Evolutionary conservation across 2,113 vertebrate genomes (phyloP).

Genomic region (Numida meleagris): DNA sequence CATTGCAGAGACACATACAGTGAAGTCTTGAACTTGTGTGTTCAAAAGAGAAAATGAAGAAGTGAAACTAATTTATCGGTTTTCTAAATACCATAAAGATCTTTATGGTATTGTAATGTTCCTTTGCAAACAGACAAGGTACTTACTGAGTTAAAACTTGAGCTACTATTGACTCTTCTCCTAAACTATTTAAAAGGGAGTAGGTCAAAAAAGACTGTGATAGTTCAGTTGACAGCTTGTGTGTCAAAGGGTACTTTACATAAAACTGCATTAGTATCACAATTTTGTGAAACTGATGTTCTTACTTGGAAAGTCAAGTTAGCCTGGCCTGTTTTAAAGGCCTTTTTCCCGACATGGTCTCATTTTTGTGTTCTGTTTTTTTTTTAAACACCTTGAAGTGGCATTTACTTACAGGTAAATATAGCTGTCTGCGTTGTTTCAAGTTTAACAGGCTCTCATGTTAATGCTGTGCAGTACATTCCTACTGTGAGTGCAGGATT

Average conservation of each 20-base stretch:
- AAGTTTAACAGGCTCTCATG: constrained; percentile 58
- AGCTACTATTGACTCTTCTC: constrained; percentile 69
- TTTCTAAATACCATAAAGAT: constrained; percentile 56
- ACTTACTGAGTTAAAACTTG: constrained; percentile 73
- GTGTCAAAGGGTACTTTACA: constrained; percentile 82
- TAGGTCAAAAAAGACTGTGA: constrained; percentile 75
- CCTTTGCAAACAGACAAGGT: constrained; percentile 73
- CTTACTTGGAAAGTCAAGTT: constrained; percentile 83
- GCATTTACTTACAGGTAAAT: constrained; percentile 67
- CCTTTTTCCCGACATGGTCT: constrained; percentile 69
- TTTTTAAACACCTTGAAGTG: constrained; percentile 64
- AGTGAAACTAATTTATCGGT: constrained; percentile 34
- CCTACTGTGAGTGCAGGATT: constrained; percentile 74
- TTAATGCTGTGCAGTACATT: constrained; percentile 70
- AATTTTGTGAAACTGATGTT: constrained; percentile 81
- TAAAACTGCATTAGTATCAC: constrained; percentile 76
- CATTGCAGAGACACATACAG: constrained; percentile 45
- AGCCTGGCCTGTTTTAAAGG: constrained; percentile 85
- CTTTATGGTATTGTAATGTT: constrained; percentile 59
- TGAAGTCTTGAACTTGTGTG: constrained; percentile 29
- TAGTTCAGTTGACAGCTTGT: constrained; percentile 74
- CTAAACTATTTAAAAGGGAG: constrained; percentile 47
- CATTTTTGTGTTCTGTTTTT: constrained; percentile 66
- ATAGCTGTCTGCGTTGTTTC: constrained; percentile 66
- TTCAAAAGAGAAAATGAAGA: constrained; percentile 39